These are phyloP conservation scores for Myiagra hebetior DNA, from an alignment of 2,113 vertebrate genomes.

Conservation along the genomic window DNA sequence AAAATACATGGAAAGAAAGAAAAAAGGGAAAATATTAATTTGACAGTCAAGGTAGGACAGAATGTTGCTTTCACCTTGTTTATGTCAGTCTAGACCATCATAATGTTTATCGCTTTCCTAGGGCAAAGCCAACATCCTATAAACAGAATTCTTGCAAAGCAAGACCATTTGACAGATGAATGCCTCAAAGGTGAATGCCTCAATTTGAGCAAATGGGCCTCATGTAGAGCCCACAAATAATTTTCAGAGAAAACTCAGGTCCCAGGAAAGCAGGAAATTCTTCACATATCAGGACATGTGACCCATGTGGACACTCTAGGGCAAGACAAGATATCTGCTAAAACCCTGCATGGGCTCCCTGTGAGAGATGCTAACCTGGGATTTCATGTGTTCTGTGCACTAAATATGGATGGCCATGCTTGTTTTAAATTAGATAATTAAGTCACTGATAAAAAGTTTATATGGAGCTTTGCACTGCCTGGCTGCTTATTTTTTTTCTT, in stretches of 20 bases:
- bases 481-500: not conserved
- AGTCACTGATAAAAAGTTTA: not conserved
- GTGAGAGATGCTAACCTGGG: not conserved
- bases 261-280: not conserved
- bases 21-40: not conserved
- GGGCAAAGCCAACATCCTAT: not conserved
- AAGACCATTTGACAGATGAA: not conserved
- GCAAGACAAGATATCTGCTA: not conserved
- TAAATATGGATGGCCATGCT: not conserved
- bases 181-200: not conserved
- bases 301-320: not conserved
- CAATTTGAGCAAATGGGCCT: not conserved
- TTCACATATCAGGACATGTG: not conserved
- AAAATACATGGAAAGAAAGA: not conserved
- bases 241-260: not conserved
- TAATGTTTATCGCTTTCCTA: not conserved
- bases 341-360: not conserved
- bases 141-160: not conserved
- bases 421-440: not conserved
- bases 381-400: not conserved
- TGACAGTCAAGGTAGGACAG: not conserved
- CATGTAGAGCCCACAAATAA: not conserved
- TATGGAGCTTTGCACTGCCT: not conserved
- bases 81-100: not conserved
- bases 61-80: not conserved